These are phyloP conservation scores for Phoebastria nigripes DNA, from an alignment of 2,797 vertebrate species.

Conservation along the genomic window DNA sequence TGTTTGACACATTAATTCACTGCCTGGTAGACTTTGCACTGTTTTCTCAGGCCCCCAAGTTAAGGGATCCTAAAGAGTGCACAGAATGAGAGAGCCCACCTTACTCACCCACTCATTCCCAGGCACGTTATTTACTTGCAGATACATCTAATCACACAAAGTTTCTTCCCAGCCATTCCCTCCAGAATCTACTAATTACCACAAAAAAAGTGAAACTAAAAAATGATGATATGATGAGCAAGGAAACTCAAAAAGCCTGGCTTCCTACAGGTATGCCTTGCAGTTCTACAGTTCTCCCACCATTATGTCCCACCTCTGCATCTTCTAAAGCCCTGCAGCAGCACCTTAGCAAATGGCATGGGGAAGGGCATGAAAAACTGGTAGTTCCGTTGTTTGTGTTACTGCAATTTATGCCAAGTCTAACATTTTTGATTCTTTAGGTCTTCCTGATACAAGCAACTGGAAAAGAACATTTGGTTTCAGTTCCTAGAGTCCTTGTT, in stretches of 20 bases:
- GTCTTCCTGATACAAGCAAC: neutral
- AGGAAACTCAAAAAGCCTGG: neutral
- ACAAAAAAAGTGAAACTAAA: neutral
- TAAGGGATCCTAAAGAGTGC: neutral
- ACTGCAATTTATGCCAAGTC: neutral
- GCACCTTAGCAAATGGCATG: neutral
- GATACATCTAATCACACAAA: neutral
- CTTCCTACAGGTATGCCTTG: neutral
- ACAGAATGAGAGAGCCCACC: neutral
- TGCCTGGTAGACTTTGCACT: neutral
- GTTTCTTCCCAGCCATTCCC: neutral
- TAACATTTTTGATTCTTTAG: neutral
- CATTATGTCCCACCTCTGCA: fast-evolving
- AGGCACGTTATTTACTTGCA: neutral
- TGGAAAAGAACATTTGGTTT: neutral
- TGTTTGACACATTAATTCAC: neutral
- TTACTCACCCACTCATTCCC: neutral
- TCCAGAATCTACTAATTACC: neutral
- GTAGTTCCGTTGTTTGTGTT: neutral
- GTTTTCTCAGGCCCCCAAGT: neutral
- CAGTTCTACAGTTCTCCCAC: neutral
- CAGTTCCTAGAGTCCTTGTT: neutral
- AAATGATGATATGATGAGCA: neutral
- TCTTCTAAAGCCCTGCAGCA: neutral
- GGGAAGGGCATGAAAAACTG: neutral